Conservation (phyloP, 2,113 vertebrate species). For the Brevimyrus niger region DNA sequence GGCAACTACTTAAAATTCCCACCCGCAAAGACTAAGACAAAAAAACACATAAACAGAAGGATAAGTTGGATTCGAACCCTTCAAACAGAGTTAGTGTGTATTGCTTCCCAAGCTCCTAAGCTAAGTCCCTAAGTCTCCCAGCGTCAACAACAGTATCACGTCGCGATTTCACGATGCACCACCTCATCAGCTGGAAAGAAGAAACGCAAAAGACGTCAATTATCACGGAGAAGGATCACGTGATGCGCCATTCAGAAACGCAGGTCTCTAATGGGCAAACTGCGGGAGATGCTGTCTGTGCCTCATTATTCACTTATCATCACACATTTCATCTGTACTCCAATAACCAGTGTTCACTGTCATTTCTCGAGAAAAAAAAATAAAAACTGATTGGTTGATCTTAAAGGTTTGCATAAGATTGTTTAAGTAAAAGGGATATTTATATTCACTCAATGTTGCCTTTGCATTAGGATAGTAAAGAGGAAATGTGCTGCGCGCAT, state of each 20-base stretch:
- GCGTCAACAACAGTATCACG: background rate
- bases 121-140: background rate
- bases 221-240: background rate
- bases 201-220: background rate
- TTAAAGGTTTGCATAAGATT: background rate
- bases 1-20: background rate
- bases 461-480: background rate
- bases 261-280: background rate
- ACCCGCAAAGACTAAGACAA: background rate
- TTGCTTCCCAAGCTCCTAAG: background rate
- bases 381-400: background rate
- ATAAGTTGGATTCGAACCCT: background rate
- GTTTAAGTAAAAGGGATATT: background rate
- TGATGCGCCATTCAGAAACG: background rate
- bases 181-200: background rate
- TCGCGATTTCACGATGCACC: background rate
- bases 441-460: background rate
- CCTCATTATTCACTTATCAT: background rate
- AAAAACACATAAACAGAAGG: background rate
- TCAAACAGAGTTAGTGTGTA: background rate
- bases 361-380: background rate
- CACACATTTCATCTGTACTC: background rate
- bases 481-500: background rate
- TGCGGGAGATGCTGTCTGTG: background rate
- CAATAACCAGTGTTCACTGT: background rate